phyloP scores from a whole-genome alignment of 2,113 vertebrate species.

The Macquaria australasica region DNA sequence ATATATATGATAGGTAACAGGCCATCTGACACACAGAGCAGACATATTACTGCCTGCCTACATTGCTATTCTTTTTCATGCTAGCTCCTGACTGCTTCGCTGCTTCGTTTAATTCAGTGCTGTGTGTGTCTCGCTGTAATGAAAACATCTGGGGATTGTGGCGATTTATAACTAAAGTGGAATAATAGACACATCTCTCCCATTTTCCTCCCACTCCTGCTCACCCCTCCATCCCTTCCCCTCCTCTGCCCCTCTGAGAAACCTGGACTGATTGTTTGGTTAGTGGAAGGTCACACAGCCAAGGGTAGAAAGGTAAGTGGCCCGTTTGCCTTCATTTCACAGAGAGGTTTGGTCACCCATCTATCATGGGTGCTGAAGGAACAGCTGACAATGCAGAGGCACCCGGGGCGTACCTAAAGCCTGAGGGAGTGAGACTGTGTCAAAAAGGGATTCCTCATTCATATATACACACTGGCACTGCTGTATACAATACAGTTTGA shows the following conservation, averaged over 20 bases:
- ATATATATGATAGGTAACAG: not conserved
- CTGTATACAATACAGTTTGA: not conserved
- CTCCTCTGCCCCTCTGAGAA: not conserved
- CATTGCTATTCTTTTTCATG: slow-evolving; percentile 14
- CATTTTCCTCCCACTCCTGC: not conserved
- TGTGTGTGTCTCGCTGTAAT: slow-evolving; percentile 14
- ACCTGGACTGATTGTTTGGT: slow-evolving; percentile 7
- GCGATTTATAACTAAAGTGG: not conserved
- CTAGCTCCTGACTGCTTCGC: not conserved
- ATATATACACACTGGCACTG: not conserved
- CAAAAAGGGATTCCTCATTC: not conserved
- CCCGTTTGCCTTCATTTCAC: slow-evolving; percentile 8
- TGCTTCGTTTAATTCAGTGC: slow-evolving; percentile 56
- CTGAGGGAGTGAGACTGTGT: not conserved
- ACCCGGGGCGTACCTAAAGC: not conserved
- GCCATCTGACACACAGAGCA: not conserved
- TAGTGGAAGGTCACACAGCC: not conserved
- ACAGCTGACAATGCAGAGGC: not conserved
- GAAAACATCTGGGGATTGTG: slow-evolving; percentile 23
- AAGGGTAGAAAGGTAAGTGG: slow-evolving; percentile 37
- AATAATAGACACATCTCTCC: not conserved
- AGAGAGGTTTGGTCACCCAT: slow-evolving; percentile 11
- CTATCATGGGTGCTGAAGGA: slow-evolving; percentile 31
- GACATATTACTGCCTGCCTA: not conserved
- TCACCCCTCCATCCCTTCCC: not conserved